Base-by-base conservation (phyloP, 2,888 invertebrate genomes). In the Drosophila limbata region DNA sequence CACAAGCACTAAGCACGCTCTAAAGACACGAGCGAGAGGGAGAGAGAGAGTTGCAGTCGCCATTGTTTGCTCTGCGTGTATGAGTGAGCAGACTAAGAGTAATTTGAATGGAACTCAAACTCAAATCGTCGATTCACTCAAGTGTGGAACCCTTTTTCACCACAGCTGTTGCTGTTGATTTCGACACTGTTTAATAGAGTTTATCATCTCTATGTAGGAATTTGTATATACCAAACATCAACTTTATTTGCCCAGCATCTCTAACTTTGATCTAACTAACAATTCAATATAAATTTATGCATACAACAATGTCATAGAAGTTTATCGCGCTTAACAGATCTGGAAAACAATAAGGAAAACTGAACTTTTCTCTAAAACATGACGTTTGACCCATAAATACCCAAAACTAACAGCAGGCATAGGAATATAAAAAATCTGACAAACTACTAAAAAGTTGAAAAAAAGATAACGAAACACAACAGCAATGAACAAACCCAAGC, bases 251-350 rank as follows among this genome's bases (percentile, higher is more conserved):
- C 44, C 73, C 66, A 69, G 69, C 85, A 78, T 80, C 73, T 77
- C 65, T 56, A 11, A n/a, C 72, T 69, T 71, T 73, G 73, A 77
- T 79, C 77, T 69, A 62, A 52, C 59, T 42, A 39, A 62, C 50
- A 70, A 80, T 74, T 71, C 69, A 64, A 68, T 69, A 75, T 61
- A 73, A 69, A 79, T 84, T 64, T 74, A 75, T 69, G 68, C 75
- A 68, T 53, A 72, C 48, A 66, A 69, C 39, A 82, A 76, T 67
- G 73, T 67, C 72, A 67, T 42, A 56, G 56, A 33, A 55, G 52
- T 51, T 69, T 83, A 83, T 83, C 83, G 62, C 56, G 73, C 67
- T 85, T 85, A 80, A 85, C 73, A 78, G 65, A 83, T 83, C 83
- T 83, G 47, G 13, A 57, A 39, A 37, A 56, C 40, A 67, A 63